A percentile compares a stretch with the other conserved stretches of the same genome.
Conservation (phyloP, 2,113 vertebrate genomes). For the Tenrec ecaudatus region DNA sequence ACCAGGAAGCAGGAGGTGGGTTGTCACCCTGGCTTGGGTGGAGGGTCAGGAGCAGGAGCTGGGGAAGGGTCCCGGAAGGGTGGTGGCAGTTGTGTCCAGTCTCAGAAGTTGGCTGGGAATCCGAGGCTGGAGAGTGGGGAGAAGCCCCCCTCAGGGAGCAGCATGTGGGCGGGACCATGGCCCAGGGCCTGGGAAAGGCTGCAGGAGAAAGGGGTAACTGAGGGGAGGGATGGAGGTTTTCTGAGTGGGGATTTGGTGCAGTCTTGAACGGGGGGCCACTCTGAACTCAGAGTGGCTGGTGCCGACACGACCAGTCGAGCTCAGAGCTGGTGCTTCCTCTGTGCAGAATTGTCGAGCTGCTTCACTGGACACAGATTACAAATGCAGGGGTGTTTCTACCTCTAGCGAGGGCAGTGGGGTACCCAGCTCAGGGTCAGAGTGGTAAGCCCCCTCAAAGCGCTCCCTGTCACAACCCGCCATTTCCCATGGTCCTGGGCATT, state of each 20-base stretch:
- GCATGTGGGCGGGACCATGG: neutral
- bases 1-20: neutral
- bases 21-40: too few relatives aligned
- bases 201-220: rapidly evolving
- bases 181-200: neutral
- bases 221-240: neutral
- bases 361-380: slow-evolving; percentile 18
- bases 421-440: slow-evolving; percentile 82
- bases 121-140: neutral
- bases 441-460: slow-evolving; percentile 79
- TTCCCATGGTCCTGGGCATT: slow-evolving; percentile 44
- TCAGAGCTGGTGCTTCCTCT: neutral
- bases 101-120: neutral
- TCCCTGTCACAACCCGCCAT: slow-evolving; percentile 74
- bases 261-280: neutral
- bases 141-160: rapidly evolving
- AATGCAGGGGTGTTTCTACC: slow-evolving; percentile 83
- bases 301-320: neutral
- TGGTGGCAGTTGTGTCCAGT: neutral
- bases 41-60: rapidly evolving
- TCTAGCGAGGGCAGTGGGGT: slow-evolving; percentile 83
- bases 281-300: neutral
- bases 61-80: neutral
- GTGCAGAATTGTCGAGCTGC: too few relatives aligned
- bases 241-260: neutral